Evolutionary conservation across 2,888 invertebrate genomes (phyloP), one percentile per base, ranked within the genome.

Genomic region (Liopterus haemorrhoidalis): DNA sequence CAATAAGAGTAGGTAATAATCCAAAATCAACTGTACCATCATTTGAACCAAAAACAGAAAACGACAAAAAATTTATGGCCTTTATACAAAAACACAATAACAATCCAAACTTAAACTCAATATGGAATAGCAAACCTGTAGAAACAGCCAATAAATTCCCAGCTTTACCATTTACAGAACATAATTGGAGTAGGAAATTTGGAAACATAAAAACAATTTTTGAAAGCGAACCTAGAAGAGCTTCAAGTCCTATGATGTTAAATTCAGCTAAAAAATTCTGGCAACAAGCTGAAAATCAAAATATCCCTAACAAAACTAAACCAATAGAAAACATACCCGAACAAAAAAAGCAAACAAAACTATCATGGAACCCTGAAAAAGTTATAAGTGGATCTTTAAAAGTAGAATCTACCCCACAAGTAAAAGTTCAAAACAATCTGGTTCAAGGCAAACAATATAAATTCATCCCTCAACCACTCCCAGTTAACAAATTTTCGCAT

Each of bases 201-300:
- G 86, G 86, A 0, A 82, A 85, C 56, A 83, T 91, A 22, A 89
- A 88, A 64, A 83, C 84, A 24, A 74, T 81, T 0, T 91, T 91
- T 61, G 90, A 91, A 60, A 76, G 73, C 30, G 71, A 60, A 16
- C 38, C 48, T 5, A 64, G 65, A 41, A 60, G 71, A n/a, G 68
- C 71, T 4, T 67, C 71, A n/a, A 72, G 70, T 51, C 62, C 69
- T 1, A 69, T 69, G 8, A 68, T 72, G 5, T 72, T 73, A 6
- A 73, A 73, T 36, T 70, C 76, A 1, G 77, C 78, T 3, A 72
- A 74, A 51, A 73, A 71, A 28, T 79, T 79, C 56, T 81, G 81
- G 81, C 76, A 76, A 54, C 66, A 73, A 2, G 66, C 76, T n/a
- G 78, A 81, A 50, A 74, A 75, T 50, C 63, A 67, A 2, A 56